Evolutionary conservation across 2,888 invertebrate genomes (phyloP), one percentile per base, ranked within the genome.

Genomic region (Dasypolia templi): DNA sequence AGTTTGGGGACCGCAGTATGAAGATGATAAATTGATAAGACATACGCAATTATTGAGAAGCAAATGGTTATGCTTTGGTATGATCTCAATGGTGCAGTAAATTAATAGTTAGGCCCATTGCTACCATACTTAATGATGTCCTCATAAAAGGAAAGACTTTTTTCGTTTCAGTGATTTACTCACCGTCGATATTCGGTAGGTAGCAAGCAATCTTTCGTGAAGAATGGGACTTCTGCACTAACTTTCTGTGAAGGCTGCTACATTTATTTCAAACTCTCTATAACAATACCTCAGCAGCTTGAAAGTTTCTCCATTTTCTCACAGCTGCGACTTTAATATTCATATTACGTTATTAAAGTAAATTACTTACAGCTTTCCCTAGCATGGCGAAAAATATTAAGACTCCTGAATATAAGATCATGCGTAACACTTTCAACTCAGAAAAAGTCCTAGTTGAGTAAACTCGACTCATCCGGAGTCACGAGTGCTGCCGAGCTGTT

Each of bases 261-360:
- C 72, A 87, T 79, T 87, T 86, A 83, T 58, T 58, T 75, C 75
- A 77, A 75, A 85, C 83, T 86, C 82, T 76, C 83, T 67, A 46
- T 62, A 75, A 87, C 86, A 87, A 87, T 85, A 77, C 68, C 65
- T 11, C 58, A 63, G 35, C 32, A 53, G 44, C 56, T 73, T 72
- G 84, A 74, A 76, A 85, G 76, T 85, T 82, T 66, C 76, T 71
- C 44, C 49, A 51, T 73, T 73, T 79, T 72, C 82, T 68, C 69
- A 59, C 19, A 58, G n/a, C 51, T 70, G 44, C 19, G 63, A 68
- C 35, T 49, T 59, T 56, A 78, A 29, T 78, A 65, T 49, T 22
- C n/a, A 51, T 44, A 12, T 56, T 56, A 67, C 11, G 26, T 56
- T 35, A 58, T 49, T 59, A 44, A 7, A 22, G 55, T 66, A 17